phyloP scores from a whole-genome alignment of 2,797 vertebrate genomes.

The Dryobates pubescens region DNA sequence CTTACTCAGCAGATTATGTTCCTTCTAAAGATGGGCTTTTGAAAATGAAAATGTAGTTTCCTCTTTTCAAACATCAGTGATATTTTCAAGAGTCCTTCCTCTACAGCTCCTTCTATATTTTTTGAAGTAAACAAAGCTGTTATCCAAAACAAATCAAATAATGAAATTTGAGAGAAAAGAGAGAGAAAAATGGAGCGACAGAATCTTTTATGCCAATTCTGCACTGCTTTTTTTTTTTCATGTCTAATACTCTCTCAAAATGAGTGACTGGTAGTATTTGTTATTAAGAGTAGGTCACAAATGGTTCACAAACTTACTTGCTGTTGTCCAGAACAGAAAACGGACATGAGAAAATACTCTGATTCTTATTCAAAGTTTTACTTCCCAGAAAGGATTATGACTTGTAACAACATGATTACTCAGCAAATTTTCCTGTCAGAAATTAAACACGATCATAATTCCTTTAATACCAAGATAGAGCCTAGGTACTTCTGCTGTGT shows the following conservation, averaged over 20 bases:
- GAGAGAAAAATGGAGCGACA: background rate
- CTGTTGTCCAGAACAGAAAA: background rate
- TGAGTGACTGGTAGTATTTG: background rate
- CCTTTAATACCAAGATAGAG: background rate
- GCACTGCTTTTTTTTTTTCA: background rate
- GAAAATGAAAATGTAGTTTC: constrained; percentile 42
- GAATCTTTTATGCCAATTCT: background rate
- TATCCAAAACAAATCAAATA: background rate
- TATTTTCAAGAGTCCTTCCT: constrained; percentile 44
- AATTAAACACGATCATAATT: background rate
- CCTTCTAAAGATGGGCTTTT: constrained; percentile 26
- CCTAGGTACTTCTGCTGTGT: background rate
- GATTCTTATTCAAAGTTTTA: background rate
- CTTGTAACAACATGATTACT: background rate
- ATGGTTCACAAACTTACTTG: background rate
- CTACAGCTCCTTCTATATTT: background rate
- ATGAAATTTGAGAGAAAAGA: background rate
- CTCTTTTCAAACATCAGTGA: constrained; percentile 6
- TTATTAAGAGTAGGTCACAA: background rate
- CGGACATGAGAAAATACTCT: background rate
- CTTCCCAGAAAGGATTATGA: background rate
- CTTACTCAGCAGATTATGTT: background rate
- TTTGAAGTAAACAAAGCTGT: constrained; percentile 29
- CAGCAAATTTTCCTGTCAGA: background rate
- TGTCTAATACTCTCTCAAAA: background rate